Evolutionary conservation across 2,113 vertebrate genomes (phyloP).

Genomic region (Ranitomeya variabilis): DNA sequence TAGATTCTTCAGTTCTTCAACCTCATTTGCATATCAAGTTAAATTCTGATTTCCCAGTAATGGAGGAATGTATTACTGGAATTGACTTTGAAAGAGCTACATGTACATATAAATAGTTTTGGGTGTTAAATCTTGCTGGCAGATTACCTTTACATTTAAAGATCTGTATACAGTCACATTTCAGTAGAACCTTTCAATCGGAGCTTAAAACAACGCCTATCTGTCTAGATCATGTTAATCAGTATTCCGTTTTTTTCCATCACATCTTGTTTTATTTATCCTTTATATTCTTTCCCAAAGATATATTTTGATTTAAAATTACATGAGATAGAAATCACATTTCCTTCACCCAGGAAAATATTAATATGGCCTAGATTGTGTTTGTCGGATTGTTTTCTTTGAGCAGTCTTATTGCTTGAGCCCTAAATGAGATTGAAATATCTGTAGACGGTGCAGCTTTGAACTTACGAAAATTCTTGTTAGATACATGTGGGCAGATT

Average conservation of each 20-base stretch:
- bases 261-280: neutral
- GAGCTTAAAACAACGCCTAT: neutral
- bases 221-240: neutral
- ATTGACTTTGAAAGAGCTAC: too few species aligned
- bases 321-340: constrained; percentile 31
- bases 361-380: neutral
- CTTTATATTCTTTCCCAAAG: constrained; percentile 5
- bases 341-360: constrained; percentile 19
- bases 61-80: too few species aligned
- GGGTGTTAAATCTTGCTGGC: too few species aligned
- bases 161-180: neutral
- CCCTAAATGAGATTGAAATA: constrained; percentile 19
- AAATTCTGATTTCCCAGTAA: too few species aligned
- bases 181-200: neutral
- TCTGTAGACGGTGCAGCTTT: neutral
- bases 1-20: too few species aligned
- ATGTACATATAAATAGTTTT: too few species aligned
- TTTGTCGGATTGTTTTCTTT: neutral
- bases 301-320: constrained; percentile 19
- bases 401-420: neutral
- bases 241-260: neutral
- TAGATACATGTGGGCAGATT: neutral
- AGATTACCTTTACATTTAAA: too few species aligned
- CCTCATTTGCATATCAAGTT: too few species aligned
- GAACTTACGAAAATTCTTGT: neutral